Conservation (phyloP, 1,140 invertebrate species). For the Platorchestia sp. region DNA sequence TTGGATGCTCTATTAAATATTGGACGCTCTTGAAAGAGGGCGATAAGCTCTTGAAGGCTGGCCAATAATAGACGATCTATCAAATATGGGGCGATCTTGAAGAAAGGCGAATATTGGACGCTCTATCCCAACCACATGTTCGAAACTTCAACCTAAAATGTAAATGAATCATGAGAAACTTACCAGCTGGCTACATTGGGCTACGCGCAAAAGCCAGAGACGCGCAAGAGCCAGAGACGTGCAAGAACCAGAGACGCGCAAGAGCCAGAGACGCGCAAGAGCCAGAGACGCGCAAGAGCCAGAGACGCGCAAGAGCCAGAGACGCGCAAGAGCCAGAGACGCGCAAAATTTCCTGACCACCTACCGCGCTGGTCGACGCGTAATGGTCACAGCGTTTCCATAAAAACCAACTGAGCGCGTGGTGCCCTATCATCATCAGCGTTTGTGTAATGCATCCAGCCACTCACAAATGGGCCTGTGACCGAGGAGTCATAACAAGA, state of each 20-base stretch:
- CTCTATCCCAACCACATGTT: neutral
- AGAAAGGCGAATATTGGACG: neutral
- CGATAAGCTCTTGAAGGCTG: no score
- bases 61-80: no score
- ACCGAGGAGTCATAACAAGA: slow-evolving; percentile 41
- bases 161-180: neutral
- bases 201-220: neutral
- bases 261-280: neutral
- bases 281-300: neutral
- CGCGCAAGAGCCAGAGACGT: neutral
- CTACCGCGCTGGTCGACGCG: neutral
- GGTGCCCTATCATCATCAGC: slow-evolving; percentile 33
- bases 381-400: slow-evolving; percentile 37
- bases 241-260: neutral
- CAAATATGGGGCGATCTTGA: neutral
- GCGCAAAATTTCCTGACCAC: neutral
- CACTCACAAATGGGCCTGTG: slow-evolving; percentile 24
- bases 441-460: slow-evolving; percentile 47
- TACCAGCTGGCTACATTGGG: neutral
- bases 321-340: neutral
- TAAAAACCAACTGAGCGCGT: slow-evolving; percentile 41
- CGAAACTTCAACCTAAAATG: neutral
- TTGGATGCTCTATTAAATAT: no score
- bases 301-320: neutral
- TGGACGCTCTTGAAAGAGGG: no score